phyloP scores from a whole-genome alignment of 2,888 invertebrate species.

The Phragmatobia fuliginosa region DNA sequence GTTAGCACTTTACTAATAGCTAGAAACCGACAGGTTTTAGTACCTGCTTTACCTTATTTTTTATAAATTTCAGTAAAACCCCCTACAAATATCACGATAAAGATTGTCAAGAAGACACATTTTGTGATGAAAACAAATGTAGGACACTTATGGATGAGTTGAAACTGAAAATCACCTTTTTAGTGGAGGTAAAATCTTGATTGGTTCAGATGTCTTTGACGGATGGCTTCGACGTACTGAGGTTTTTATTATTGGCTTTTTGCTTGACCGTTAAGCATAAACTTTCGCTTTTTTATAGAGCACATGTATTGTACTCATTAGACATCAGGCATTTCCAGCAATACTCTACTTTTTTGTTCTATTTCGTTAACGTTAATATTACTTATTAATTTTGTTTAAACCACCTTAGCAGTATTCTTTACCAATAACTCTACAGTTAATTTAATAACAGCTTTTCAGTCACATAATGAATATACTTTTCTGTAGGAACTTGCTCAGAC shows the following conservation, averaged over 20 bases:
- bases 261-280: not conserved
- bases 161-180: conserved; percentile 63
- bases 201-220: not conserved
- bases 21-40: not conserved
- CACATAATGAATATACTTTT: too few relatives aligned
- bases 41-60: not conserved
- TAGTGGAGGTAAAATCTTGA: conserved; percentile 65
- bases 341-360: too few relatives aligned
- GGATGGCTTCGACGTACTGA: not conserved
- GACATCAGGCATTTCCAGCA: too few relatives aligned
- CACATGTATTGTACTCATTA: not conserved
- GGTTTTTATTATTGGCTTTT: not conserved
- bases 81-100: not conserved
- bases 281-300: not conserved
- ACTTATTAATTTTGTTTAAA: not conserved
- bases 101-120: not conserved
- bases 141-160: conserved; percentile 68
- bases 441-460: too few relatives aligned
- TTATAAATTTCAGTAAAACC: not conserved
- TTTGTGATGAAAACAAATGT: conserved; percentile 72
- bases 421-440: not conserved
- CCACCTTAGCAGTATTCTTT: too few relatives aligned
- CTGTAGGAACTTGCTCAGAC: conserved; percentile 64
- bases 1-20: too few relatives aligned
- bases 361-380: not conserved